These are phyloP conservation scores for Sycophila sp. DNA, from an alignment of 1,140 invertebrate genomes.

Conservation along the genomic window DNA sequence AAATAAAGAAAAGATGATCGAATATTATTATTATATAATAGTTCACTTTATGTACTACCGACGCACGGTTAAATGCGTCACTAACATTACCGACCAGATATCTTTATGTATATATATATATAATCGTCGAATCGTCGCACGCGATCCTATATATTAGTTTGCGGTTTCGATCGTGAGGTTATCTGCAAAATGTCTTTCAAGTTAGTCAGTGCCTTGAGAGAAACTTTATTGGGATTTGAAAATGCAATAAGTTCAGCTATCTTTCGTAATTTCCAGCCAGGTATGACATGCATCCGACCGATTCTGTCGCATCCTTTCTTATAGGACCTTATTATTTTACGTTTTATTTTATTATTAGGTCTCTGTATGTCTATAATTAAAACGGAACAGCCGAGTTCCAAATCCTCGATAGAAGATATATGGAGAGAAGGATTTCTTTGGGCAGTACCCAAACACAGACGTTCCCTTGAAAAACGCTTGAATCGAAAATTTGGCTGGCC, in stretches of 20 bases:
- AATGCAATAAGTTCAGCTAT: slow-evolving; percentile 52
- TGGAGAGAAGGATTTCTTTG: slow-evolving; percentile 80
- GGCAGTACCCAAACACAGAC: slow-evolving; percentile 82
- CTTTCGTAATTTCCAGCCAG: slow-evolving; percentile 60
- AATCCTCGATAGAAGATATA: slow-evolving; percentile 70
- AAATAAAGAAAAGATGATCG: no score
- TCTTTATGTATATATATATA: no score
- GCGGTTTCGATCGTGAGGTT: no score
- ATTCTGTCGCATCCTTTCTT: not conserved
- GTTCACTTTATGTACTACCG: no score
- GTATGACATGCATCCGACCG: slow-evolving; percentile 42
- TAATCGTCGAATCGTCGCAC: not conserved
- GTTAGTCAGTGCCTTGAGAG: slow-evolving; percentile 52
- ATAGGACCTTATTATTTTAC: slow-evolving; percentile 20
- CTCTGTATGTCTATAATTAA: not conserved
- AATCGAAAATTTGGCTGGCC: slow-evolving; percentile 77
- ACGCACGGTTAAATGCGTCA: no score
- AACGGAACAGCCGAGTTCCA: not conserved
- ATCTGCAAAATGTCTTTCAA: slow-evolving; percentile 49
- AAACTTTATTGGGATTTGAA: slow-evolving; percentile 55
- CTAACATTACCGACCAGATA: no score
- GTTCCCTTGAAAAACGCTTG: slow-evolving; percentile 77
- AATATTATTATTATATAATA: no score
- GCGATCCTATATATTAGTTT: no score
- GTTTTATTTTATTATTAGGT: not conserved